These are phyloP conservation scores for Ascidia mentula DNA, from an alignment of 23 tunicate genomes.

Conservation along the genomic window DNA sequence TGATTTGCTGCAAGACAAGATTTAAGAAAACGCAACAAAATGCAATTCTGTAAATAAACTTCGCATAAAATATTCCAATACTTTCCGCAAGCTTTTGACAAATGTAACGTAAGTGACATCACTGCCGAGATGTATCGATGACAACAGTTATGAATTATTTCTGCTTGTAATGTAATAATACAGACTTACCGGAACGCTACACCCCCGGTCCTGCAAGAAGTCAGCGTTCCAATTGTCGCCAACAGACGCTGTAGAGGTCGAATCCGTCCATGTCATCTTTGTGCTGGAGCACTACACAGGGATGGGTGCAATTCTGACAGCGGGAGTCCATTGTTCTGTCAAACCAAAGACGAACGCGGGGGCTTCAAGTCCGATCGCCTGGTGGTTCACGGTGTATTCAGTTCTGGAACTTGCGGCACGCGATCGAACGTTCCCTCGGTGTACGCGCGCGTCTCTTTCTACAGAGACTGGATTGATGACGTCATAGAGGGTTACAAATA, in stretches of 20 bases:
- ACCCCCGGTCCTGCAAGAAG: slow-evolving; percentile 37
- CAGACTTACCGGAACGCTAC: slow-evolving; percentile 28
- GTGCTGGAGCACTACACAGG: slow-evolving; percentile 27
- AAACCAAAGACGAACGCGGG: background rate
- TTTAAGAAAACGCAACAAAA: too few species aligned
- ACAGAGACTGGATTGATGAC: slow-evolving; percentile 52
- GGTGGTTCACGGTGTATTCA: slow-evolving; percentile 37
- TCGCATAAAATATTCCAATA: too few species aligned
- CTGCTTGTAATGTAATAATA: too few species aligned
- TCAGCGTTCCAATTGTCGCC: slow-evolving; percentile 35
- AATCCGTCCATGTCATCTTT: slow-evolving; percentile 49
- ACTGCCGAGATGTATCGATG: too few species aligned
- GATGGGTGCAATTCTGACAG: slow-evolving; percentile 61
- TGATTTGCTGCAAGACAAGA: too few species aligned
- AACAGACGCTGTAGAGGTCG: slow-evolving; percentile 40
- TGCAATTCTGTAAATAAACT: too few species aligned
- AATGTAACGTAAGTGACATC: too few species aligned
- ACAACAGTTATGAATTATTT: too few species aligned
- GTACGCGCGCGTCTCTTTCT: slow-evolving; percentile 39
- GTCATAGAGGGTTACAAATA: slow-evolving; percentile 15
- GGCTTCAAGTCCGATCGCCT: background rate
- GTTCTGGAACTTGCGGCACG: slow-evolving; percentile 35
- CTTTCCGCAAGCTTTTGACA: too few species aligned
- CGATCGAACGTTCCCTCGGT: slow-evolving; percentile 27
- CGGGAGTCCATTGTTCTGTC: slow-evolving; percentile 44